Base-by-base conservation (phyloP, 2,113 vertebrate genomes). In the Egretta garzetta region DNA sequence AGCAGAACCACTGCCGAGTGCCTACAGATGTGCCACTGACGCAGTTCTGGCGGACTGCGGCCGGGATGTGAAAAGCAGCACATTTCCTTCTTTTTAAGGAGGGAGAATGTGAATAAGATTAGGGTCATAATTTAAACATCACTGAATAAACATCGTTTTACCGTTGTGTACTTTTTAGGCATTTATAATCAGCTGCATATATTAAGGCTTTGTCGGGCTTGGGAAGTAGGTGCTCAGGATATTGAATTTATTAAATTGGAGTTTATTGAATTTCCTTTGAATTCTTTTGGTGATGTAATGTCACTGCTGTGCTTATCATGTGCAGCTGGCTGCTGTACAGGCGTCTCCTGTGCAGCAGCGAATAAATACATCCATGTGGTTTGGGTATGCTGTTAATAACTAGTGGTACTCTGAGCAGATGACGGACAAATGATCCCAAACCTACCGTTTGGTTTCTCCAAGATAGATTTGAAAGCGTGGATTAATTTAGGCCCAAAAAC, bases 121-220 rank as follows among this genome's bases (percentile, higher is more conserved):
- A 53, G 73, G 70, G 73, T 77, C 49, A n/a, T 88, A 64, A 88
- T 86, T 95, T 95, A 93, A 91, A 77, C 80, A 83, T 75, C 49
- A 66, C 56, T 59, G 93, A 95, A 91, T 94, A 88, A 95, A 87
- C 56, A 79, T 62, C 24, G 8, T 45, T 76, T 93, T 94, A 86
- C 74, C 35, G 3, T 49, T 80, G 59, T 58, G 76, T 10, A 49
- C n/a, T 55, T 95, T 79, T 66, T 47, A 71, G 92, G 49, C 68
- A 55, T 89, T 90, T 95, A 18, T 49, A 59, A 70, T 92, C 71
- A 45, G 19, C 24, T 68, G 80, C 80, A 62, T 86, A 8, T 90
- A 90, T 95, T 96, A 91, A 67, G 72, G 72, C 53, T 95, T 94
- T 96, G 47, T 96, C 91, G 92, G 76, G 62, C 62, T 97, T 93